A percentile compares a stretch with the other conserved stretches of the same genome.
phyloP scores from a whole-genome alignment of 2,888 invertebrate genomes.

The Drosophila colorata region DNA sequence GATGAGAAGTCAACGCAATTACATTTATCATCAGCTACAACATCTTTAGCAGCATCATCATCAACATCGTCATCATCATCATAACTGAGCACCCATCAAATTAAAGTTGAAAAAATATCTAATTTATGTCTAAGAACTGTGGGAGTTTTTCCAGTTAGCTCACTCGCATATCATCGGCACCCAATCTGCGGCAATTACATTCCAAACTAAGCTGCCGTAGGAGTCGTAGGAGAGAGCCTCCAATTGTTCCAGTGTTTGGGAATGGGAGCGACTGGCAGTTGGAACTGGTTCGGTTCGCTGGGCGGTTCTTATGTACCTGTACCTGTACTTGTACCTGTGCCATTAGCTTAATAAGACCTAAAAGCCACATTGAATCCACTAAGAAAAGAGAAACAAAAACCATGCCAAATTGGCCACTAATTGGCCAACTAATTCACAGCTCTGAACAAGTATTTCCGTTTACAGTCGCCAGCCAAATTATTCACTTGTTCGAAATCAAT shows the following conservation, averaged over 20 bases:
- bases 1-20: slow-evolving; percentile 63
- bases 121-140: slow-evolving; percentile 76
- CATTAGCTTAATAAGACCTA: slow-evolving; percentile 38
- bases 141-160: slow-evolving; percentile 52
- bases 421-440: slow-evolving; percentile 27
- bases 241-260: slow-evolving; percentile 26
- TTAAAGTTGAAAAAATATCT: slow-evolving; percentile 54
- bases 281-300: slow-evolving; percentile 1
- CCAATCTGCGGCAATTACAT: slow-evolving; percentile 56
- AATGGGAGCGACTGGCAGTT: slow-evolving; percentile 26
- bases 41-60: slow-evolving; percentile 36
- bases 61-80: slow-evolving; percentile 27
- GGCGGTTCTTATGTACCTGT: no score
- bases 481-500: slow-evolving; percentile 19
- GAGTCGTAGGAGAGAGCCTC: not conserved
- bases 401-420: slow-evolving; percentile 22
- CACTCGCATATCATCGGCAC: slow-evolving; percentile 41
- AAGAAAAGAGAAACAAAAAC: not conserved
- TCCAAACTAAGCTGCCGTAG: slow-evolving; percentile 15
- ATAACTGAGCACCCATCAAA: slow-evolving; percentile 48
- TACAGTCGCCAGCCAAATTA: not conserved
- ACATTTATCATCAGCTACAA: slow-evolving; percentile 56
- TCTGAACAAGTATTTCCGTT: slow-evolving; percentile 19
- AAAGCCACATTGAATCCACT: slow-evolving; percentile 3
- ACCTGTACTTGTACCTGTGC: not conserved